These are phyloP conservation scores for Acrocera orbiculus DNA, from an alignment of 2,888 invertebrate species.

Conservation along the genomic window DNA sequence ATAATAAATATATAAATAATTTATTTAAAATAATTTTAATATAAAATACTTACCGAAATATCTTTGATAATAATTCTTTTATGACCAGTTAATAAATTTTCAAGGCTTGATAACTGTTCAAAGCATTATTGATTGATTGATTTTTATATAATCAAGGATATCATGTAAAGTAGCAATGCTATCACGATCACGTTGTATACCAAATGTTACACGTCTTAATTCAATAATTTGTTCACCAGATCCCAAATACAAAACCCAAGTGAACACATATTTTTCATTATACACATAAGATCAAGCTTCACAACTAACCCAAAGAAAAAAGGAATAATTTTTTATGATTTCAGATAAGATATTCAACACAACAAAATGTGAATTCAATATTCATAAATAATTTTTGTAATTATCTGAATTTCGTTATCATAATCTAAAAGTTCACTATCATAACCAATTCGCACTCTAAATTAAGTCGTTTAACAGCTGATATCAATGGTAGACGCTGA, in stretches of 20 bases:
- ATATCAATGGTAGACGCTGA: constrained; percentile 96
- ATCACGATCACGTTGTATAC: constrained; percentile 64
- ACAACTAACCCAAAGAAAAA: constrained; percentile 76
- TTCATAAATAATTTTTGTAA: too few species aligned
- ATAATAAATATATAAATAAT: too few species aligned
- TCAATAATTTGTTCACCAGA: constrained; percentile 99
- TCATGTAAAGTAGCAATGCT: constrained; percentile 96
- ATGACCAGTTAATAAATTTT: constrained; percentile 74
- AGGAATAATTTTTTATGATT: too few species aligned
- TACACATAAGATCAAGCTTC: constrained; percentile 99
- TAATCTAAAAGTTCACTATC: constrained; percentile 84
- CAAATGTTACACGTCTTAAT: constrained; percentile 80
- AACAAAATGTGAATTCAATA: not conserved
- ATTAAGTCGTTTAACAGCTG: constrained; percentile 95
- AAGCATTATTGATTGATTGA: constrained; percentile 84
- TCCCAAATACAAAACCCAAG: constrained; percentile 83
- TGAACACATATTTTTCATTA: constrained; percentile 97
- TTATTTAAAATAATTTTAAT: not conserved
- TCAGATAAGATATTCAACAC: not conserved
- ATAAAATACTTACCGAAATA: constrained; percentile 52
- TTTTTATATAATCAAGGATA: constrained; percentile 89
- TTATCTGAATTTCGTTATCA: constrained; percentile 68
- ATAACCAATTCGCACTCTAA: constrained; percentile 89
- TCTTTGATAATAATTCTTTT: constrained; percentile 97
- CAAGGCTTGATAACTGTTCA: constrained; percentile 83